Percentiles rank a stretch among this genome's conserved stretches.
These are phyloP conservation scores for Python bivittatus DNA, from an alignment of 2,113 vertebrate genomes.

Conservation along the genomic window DNA sequence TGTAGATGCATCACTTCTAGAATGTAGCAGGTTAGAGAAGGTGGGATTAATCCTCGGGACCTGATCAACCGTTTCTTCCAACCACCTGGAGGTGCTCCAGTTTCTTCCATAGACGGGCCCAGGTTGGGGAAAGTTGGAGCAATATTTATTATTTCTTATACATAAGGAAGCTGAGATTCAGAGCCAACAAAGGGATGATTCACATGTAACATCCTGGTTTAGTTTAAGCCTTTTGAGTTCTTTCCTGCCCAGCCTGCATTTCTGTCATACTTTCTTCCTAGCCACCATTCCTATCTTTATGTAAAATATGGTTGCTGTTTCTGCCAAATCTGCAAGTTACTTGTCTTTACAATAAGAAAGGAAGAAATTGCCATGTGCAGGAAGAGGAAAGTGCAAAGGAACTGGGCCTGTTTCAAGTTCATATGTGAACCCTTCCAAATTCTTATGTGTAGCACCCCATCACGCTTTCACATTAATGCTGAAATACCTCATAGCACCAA, in stretches of 20 bases:
- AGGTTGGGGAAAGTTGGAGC: neutral
- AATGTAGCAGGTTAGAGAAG: neutral
- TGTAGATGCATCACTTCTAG: neutral
- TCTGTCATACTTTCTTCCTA: neutral
- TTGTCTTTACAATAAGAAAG: neutral
- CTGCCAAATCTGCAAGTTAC: neutral
- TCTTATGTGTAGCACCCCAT: neutral
- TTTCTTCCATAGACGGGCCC: neutral
- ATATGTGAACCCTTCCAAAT: neutral
- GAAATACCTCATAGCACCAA: neutral
- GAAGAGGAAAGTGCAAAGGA: neutral
- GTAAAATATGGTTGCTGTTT: neutral
- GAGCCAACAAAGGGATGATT: neutral
- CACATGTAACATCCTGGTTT: neutral
- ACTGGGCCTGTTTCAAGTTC: neutral
- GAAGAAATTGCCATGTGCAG: neutral
- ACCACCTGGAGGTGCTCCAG: neutral
- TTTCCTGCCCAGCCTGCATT: neutral
- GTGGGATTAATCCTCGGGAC: neutral
- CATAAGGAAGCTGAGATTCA: neutral
- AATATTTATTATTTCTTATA: neutral
- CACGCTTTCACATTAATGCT: neutral
- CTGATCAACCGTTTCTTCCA: neutral
- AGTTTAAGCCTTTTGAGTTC: neutral
- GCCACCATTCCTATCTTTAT: neutral